Evolutionary conservation across 2,113 vertebrate species (phyloP), one percentile per base, ranked within the genome.

Genomic region (Stigmatopora nigra): DNA sequence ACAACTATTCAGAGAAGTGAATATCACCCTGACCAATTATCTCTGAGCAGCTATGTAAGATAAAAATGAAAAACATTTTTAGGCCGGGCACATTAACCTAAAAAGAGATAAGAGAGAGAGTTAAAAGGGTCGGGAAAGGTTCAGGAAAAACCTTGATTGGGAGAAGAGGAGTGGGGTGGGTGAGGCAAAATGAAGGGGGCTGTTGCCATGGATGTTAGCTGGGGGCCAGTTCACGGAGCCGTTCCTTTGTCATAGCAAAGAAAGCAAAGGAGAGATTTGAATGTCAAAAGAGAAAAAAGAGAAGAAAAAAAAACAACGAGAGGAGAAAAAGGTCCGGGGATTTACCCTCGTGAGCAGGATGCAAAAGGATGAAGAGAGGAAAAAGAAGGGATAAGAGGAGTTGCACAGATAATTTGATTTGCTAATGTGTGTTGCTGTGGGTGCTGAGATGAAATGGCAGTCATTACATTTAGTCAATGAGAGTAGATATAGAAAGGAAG

Each of bases 261-360:
- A 82, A 82, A 83, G 76, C 77, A 51, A 47, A 75, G 48, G 52
- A 62, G 61, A 79, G 76, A 90, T 88, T 87, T 85, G 75, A 89
- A 88, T 89, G 75, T 84, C 81, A 88, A 89, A 86, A 71, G 82
- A 72, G 60, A 57, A 58, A 78, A 62, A 81, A 74, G 56, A 57
- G 57, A 78, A 62, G 76, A 79, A 83, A 77, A 78, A 72, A 61
- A 78, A 52, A 73, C 60, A 78, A 78, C 75, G 70, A 81, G 64
- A 68, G 65, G 56, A 70, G 66, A 63, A 67, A 72, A 71, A 85
- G 78, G 72, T 78, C 75, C 65, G 73, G 65, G 78, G 82, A 87
- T 84, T 73, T 74, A 71, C 64, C 65, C 69, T 64, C 22, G 52
- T 78, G 76, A 74, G 67, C 53, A 81, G 77, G 74, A 80, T 76